Evolutionary conservation across 2,797 vertebrate species (phyloP).

Genomic region (Chanos chanos): DNA sequence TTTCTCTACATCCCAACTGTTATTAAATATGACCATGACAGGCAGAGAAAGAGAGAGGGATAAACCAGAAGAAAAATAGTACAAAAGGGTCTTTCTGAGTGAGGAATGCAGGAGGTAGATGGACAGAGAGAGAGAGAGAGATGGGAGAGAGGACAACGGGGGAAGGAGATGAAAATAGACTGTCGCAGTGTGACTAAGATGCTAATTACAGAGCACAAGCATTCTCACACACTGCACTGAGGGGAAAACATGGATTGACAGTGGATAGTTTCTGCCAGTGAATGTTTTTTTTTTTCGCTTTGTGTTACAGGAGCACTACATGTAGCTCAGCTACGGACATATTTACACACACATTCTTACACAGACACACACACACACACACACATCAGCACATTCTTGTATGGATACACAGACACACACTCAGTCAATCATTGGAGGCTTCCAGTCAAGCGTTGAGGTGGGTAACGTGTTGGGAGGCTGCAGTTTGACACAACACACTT

Average conservation of each 20-base stretch:
- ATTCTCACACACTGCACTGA: slow-evolving; percentile 45
- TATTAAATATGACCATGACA: slow-evolving; percentile 1
- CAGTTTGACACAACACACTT: too few relatives aligned
- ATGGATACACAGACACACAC: too few relatives aligned
- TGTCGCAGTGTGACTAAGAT: slow-evolving; percentile 68
- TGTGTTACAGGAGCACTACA: too few relatives aligned
- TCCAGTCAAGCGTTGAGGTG: too few relatives aligned
- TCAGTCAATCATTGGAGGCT: too few relatives aligned
- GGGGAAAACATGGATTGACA: not conserved
- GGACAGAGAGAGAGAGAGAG: slow-evolving; percentile 22
- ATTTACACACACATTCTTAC: too few relatives aligned
- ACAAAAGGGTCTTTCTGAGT: not conserved
- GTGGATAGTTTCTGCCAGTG: not conserved
- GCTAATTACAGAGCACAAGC: slow-evolving; percentile 67
- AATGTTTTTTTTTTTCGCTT: too few relatives aligned
- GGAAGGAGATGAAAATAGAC: slow-evolving; percentile 61
- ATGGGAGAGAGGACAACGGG: slow-evolving; percentile 31
- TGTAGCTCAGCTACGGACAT: too few relatives aligned
- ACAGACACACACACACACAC: too few relatives aligned
- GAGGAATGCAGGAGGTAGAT: slow-evolving; percentile 19
- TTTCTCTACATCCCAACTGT: slow-evolving; percentile 24
- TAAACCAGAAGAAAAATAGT: not conserved
- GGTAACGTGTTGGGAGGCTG: too few relatives aligned
- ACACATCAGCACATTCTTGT: too few relatives aligned
- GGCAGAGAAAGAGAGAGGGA: slow-evolving; percentile 15